Evolutionary conservation across 2,113 vertebrate genomes (phyloP), one percentile per base, ranked within the genome.

Genomic region (Eretmochelys imbricata): DNA sequence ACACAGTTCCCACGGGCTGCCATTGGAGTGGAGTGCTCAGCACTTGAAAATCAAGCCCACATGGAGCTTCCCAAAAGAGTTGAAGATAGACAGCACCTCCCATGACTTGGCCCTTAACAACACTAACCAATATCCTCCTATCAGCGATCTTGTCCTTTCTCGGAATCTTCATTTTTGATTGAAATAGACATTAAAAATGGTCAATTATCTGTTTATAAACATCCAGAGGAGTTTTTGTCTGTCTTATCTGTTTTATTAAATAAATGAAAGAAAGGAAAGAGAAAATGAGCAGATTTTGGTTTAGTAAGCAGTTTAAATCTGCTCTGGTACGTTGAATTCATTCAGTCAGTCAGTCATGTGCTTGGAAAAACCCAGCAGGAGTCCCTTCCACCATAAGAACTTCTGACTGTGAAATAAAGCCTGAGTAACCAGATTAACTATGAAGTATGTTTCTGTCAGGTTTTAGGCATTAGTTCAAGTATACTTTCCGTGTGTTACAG

Each of bases 371-470:
- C 96, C 94, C 98, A 98, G 98, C 97, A 96, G 98, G 98, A 97
- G 95, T 96, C 95, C 95, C 96, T 96, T 97, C 96, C 97, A 97
- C 96, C 89, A 93, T 96, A 90, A 98, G 97, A 98, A 98, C 96
- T 98, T 98, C 98, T 95, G 94, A 97, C 98, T 98, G 98, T 96
- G 98, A 97, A 98, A 98, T 98, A 98, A 98, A 98, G 97, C 97
- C 97, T 51, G 4, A 96, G 90, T 98, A 98, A 98, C 98, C 97
- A 98, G 97, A 98, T 98, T 98, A 98, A 98, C 97, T 75, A 88
- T 97, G 97, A 98, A 98, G 96, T 97, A 97, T 98, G 97, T 91
- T 94, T 96, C 97, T 95, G 91, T 89, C 97, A 96, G 96, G 96
- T 94, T 96, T 95, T 88, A 86, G 94, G 96, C 95, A 97, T 97